A percentile compares a stretch with the other conserved stretches of the same genome.
phyloP scores from a whole-genome alignment of 2,113 vertebrate genomes.

The Chaetorhynchus papuensis region DNA sequence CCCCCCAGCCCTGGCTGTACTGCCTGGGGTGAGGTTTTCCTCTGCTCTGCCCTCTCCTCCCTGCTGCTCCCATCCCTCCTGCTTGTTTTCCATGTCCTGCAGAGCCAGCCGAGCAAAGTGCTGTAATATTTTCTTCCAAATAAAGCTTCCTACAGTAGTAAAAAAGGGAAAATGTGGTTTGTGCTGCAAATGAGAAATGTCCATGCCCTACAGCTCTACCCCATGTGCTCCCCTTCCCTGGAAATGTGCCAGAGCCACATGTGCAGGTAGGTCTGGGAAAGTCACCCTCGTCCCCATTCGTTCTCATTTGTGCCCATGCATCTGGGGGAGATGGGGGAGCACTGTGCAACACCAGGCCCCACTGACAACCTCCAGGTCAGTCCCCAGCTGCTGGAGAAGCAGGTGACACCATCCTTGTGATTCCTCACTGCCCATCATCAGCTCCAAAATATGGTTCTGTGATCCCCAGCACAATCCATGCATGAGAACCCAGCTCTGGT shows the following conservation, averaged over 20 bases:
- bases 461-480: not conserved
- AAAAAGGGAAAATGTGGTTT: not conserved
- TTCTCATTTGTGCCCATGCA: not conserved
- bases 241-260: not conserved
- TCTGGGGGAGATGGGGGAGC: not conserved
- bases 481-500: not conserved
- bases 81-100: not conserved
- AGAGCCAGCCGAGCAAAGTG: fast-evolving
- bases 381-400: not conserved
- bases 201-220: not conserved
- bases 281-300: not conserved
- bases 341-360: fast-evolving
- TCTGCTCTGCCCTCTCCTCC: not conserved
- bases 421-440: not conserved
- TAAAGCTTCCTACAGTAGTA: not conserved
- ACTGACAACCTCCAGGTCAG: not conserved
- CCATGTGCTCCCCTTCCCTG: not conserved
- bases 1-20: not conserved
- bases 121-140: not conserved
- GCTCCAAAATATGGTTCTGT: not conserved
- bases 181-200: not conserved
- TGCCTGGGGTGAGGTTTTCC: not conserved
- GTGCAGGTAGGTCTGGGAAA: not conserved
- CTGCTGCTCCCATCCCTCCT: not conserved
- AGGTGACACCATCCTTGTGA: not conserved